Evolutionary conservation across 2,888 invertebrate species (phyloP), one percentile per base, ranked within the genome.

Genomic region (Lithosia quadra): DNA sequence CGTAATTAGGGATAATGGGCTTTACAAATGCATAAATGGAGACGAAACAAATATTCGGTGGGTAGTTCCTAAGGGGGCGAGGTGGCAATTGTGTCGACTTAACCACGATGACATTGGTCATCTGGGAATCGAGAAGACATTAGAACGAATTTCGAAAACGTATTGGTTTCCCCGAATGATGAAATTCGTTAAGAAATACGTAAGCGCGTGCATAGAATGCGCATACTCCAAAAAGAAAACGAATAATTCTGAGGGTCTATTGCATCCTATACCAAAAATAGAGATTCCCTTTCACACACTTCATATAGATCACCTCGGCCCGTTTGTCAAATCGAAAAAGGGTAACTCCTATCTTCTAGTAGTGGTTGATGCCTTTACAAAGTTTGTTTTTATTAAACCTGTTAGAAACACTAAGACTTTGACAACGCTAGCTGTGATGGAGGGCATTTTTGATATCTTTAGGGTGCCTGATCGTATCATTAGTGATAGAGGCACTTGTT

Each of bases 381-480:
- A 49, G n/a, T 49, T 49, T 7, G n/a, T n/a, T 7, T 49, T 49
- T n/a, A 49, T 49, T n/a, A 49, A 9, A n/a, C 49, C 18, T 5
- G 49, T 49, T 8, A 4, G n/a, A 3, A 49, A 49, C n/a, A 49
- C 49, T 5, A 28, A 28, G 28, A 55, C n/a, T 9, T 13, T 33
- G 9, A 64, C 18, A 11, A 56, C 57, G 3, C 15, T 64, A 18
- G n/a, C n/a, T n/a, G n/a, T n/a, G n/a, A n/a, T n/a, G n/a, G 34
- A 64, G 18, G 64, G 57, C 1, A 55, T 57, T 1, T 64, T 64
- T 11, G 15, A 33, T 53, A 63, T 53, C 0, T 63, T 63, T 63
- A 49, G 63, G 11, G 24, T 8, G 7, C 53, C 63, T 3, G 53
- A 63, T 13, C 21, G 53, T n/a, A 24, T 63, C 10, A 63, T 63